A percentile compares a stretch with the other conserved stretches of the same genome.
These are phyloP conservation scores for Hormaphis cornu DNA, from an alignment of 1,140 invertebrate species.

Conservation along the genomic window DNA sequence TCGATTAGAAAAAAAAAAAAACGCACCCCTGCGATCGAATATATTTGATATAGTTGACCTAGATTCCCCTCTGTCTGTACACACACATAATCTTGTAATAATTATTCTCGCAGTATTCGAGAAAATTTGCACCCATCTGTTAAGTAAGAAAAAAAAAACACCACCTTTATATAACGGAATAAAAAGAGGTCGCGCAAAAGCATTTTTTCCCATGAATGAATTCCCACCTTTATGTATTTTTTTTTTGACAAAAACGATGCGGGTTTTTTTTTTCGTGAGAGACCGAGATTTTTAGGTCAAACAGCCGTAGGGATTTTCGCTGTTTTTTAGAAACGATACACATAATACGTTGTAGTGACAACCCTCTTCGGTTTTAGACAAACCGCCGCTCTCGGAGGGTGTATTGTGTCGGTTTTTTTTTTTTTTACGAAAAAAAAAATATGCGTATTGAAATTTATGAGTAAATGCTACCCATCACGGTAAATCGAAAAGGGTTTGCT, in stretches of 20 bases:
- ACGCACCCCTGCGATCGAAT: neutral
- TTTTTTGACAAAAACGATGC: constrained; percentile 13
- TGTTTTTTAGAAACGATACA: constrained; percentile 18
- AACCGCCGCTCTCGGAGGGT: constrained; percentile 9
- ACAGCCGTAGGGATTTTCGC: constrained; percentile 1
- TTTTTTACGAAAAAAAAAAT: neutral
- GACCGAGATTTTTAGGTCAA: constrained; percentile 24
- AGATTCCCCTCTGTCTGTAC: too few species aligned
- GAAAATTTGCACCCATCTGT: constrained; percentile 11
- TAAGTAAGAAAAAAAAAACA: constrained; percentile 19
- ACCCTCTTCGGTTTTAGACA: constrained; percentile 14
- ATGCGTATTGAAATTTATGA: neutral
- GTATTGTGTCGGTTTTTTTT: constrained; percentile 11
- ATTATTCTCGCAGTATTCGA: constrained; percentile 12
- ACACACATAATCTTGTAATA: constrained; percentile 9
- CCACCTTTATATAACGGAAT: constrained; percentile 21
- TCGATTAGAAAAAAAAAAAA: neutral
- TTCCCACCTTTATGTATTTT: constrained; percentile 10
- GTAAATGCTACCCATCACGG: neutral
- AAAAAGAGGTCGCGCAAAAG: neutral
- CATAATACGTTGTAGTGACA: constrained; percentile 14
- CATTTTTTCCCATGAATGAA: constrained; percentile 24
- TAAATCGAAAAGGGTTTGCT: constrained; percentile 9
- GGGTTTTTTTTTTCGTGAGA: constrained; percentile 6
- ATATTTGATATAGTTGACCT: too few species aligned